Percentiles rank a stretch among this genome's conserved stretches.
Conservation (phyloP, 2,113 vertebrate genomes). For the Pangasianodon gigas region DNA sequence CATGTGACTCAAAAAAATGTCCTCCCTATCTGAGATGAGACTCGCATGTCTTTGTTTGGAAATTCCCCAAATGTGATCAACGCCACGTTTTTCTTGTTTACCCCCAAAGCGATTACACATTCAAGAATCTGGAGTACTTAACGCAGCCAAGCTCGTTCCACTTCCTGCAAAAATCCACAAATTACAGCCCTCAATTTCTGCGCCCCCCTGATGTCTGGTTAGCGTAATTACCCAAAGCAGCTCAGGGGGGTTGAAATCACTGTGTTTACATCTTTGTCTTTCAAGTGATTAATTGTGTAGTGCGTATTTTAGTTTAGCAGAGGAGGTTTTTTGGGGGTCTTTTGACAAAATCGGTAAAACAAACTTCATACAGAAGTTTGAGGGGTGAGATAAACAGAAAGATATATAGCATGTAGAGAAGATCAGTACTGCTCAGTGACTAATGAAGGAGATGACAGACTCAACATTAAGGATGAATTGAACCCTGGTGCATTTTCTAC, state of each 20-base stretch:
- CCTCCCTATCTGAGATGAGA: no score
- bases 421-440: background rate
- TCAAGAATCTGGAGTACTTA: conserved; percentile 36
- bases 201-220: conserved; percentile 58
- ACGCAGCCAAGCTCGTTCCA: conserved; percentile 45
- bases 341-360: background rate
- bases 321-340: background rate
- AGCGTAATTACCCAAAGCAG: conserved; percentile 59
- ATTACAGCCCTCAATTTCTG: conserved; percentile 59
- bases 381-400: background rate
- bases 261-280: conserved; percentile 48
- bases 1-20: background rate
- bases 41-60: background rate
- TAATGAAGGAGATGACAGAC: background rate
- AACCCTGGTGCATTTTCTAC: background rate
- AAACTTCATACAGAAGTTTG: background rate
- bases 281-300: conserved; percentile 56
- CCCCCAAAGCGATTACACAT: conserved; percentile 45
- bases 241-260: conserved; percentile 58
- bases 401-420: background rate
- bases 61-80: background rate
- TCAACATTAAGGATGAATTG: background rate
- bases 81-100: background rate
- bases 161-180: conserved; percentile 57
- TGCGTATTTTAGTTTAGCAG: conserved; percentile 13